phyloP scores from a whole-genome alignment of 2,797 vertebrate genomes.

The Microctenopoma stevenorrisi region DNA sequence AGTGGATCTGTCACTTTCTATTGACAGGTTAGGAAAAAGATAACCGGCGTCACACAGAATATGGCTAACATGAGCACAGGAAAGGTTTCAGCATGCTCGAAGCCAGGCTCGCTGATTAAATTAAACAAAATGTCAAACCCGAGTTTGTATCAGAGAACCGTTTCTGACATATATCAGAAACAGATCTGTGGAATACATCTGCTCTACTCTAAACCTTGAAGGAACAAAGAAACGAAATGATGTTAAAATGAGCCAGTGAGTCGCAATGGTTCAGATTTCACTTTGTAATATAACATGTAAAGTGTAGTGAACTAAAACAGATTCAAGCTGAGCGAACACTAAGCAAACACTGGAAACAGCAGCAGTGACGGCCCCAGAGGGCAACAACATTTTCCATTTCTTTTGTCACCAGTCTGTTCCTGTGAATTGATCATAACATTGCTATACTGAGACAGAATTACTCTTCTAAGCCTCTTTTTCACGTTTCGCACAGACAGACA shows the following conservation, averaged over 20 bases:
- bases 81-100: not conserved
- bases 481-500: conserved; percentile 22
- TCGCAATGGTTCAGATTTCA: not conserved
- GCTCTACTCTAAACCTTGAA: no score
- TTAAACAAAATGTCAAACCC: no score
- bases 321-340: not conserved
- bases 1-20: not conserved
- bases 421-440: not conserved
- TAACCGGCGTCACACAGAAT: not conserved
- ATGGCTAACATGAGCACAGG: not conserved
- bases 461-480: conserved; percentile 18
- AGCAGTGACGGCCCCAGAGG: no score
- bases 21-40: not conserved
- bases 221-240: no score
- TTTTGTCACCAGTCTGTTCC: not conserved
- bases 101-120: not conserved
- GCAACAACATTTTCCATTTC: not conserved
- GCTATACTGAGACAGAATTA: conserved; percentile 11
- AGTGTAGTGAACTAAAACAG: not conserved
- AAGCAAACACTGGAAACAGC: not conserved
- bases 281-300: not conserved
- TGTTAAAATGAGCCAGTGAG: no score
- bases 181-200: no score
- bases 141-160: not conserved
- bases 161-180: no score